Base-by-base conservation (phyloP, 2,888 invertebrate genomes). In the Homarus gammarus region DNA sequence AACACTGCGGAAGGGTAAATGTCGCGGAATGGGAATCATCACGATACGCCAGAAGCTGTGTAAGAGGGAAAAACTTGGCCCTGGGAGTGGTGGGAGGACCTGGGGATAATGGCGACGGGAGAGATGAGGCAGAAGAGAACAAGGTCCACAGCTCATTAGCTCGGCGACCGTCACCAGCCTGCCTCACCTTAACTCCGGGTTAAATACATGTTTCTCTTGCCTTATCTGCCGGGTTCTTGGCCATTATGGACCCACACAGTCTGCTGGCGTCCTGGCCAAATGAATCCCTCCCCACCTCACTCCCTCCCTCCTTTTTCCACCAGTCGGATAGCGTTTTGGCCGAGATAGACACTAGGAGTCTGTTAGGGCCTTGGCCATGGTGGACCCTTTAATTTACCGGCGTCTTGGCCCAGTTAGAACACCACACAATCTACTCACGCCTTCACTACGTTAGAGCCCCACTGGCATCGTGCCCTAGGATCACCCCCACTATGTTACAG, bases 211-310 rank as follows among this genome's bases (percentile, higher is more conserved):
- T 61, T 79, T 61, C 18, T 56, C 22, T n/a, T 36, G 56, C 31
- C 61, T 79, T 79, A 79, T 79, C 79, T 36, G 61, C 61, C 18
- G 79, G 56, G 8, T 36, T 5, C 38, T 38, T 27, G 56, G 61
- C 61, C 79, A 78, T 27, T 22, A n/a, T 36, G 79, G 38, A 6
- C 61, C 1, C 22, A 44, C 27, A 15, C 10, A 5, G 10, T 2
- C 2, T 51, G 15, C 49, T 78, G 78, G 78, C 18, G 51, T 5
- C 36, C 78, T 40, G 51, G 78, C 49, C 78, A 78, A 78, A 33
- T 51, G 78, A 8, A 5, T 51, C 0, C 51, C 31, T 3, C n/a
- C n/a, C n/a, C n/a, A n/a, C n/a, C n/a, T n/a, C n/a, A n/a, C n/a
- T n/a, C n/a, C n/a, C n/a, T n/a, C n/a, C n/a, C n/a, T n/a, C n/a